Evolutionary conservation across 2,113 vertebrate genomes (phyloP).

Genomic region (zebrafish (Danio rerio)): DNA sequence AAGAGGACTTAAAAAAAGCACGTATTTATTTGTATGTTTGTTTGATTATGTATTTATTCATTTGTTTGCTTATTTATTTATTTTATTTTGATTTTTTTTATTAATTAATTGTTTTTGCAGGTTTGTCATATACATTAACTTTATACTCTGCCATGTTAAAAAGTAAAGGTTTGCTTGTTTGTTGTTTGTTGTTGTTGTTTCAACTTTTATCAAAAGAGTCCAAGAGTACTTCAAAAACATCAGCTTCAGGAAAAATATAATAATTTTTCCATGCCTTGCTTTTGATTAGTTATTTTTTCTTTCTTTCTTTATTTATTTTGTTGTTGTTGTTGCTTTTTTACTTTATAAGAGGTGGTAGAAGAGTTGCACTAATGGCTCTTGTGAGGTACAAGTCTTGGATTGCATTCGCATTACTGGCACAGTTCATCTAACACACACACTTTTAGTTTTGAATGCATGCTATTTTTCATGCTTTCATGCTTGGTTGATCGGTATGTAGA

Average conservation of each 20-base stretch:
- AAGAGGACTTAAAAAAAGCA: too few relatives aligned
- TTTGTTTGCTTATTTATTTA: too few relatives aligned
- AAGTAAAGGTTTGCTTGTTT: too few relatives aligned
- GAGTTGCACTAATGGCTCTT: neutral
- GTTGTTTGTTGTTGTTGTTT: too few relatives aligned
- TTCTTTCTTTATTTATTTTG: neutral
- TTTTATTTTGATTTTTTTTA: too few relatives aligned
- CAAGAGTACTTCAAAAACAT: constrained; percentile 1
- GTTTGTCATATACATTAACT: too few relatives aligned
- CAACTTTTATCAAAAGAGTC: neutral
- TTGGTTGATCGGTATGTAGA: neutral
- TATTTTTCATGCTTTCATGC: neutral
- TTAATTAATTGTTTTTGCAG: too few relatives aligned
- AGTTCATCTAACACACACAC: neutral
- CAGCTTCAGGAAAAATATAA: neutral
- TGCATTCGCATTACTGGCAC: neutral
- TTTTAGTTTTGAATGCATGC: neutral
- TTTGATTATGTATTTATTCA: too few relatives aligned
- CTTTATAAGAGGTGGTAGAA: neutral
- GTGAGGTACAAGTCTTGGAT: neutral
- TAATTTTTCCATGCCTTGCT: neutral
- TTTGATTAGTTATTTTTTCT: neutral
- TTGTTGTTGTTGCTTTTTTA: neutral
- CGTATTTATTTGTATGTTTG: too few relatives aligned
- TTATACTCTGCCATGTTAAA: too few relatives aligned